These are phyloP conservation scores for Ryuthela nishihirai DNA, from an alignment of 2,888 invertebrate species.

Conservation along the genomic window DNA sequence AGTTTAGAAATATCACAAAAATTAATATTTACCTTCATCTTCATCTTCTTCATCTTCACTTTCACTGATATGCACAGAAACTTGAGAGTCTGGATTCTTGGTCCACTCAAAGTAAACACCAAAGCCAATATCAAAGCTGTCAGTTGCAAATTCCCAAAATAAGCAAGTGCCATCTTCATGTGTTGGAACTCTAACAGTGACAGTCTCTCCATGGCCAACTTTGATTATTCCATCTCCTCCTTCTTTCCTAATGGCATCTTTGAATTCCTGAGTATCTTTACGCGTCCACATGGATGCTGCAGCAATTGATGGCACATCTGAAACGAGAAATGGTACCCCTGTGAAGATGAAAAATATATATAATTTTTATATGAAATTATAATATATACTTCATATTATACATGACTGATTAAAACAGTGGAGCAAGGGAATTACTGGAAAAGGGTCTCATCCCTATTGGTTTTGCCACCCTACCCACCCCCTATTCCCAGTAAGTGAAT, in stretches of 20 bases:
- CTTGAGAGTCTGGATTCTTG: slow-evolving; percentile 72
- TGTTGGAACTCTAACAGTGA: slow-evolving; percentile 94
- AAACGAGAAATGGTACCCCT: neutral
- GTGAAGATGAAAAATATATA: neutral
- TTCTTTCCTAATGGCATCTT: slow-evolving; percentile 73
- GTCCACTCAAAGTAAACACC: slow-evolving; percentile 99
- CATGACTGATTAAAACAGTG: neutral
- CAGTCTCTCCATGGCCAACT: slow-evolving; percentile 94
- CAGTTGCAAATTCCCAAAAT: slow-evolving; percentile 99
- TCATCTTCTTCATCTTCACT: slow-evolving; percentile 76
- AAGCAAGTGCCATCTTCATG: slow-evolving; percentile 87
- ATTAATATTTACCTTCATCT: slow-evolving; percentile 65
- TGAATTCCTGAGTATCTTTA: slow-evolving; percentile 82
- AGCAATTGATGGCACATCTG: slow-evolving; percentile 45
- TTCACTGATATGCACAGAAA: slow-evolving; percentile 93
- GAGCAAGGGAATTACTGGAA: neutral
- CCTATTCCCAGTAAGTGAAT: too few relatives aligned
- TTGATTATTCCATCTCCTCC: slow-evolving; percentile 84
- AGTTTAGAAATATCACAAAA: too few relatives aligned
- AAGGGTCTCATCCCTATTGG: too few relatives aligned
- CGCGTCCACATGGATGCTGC: slow-evolving; percentile 95
- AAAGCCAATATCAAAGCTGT: slow-evolving; percentile 95
- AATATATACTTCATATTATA: neutral
- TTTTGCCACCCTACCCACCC: too few relatives aligned
- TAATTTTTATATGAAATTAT: neutral